These are phyloP conservation scores for Psococerastis gibbosa DNA, from an alignment of 2,888 invertebrate genomes.

Conservation along the genomic window DNA sequence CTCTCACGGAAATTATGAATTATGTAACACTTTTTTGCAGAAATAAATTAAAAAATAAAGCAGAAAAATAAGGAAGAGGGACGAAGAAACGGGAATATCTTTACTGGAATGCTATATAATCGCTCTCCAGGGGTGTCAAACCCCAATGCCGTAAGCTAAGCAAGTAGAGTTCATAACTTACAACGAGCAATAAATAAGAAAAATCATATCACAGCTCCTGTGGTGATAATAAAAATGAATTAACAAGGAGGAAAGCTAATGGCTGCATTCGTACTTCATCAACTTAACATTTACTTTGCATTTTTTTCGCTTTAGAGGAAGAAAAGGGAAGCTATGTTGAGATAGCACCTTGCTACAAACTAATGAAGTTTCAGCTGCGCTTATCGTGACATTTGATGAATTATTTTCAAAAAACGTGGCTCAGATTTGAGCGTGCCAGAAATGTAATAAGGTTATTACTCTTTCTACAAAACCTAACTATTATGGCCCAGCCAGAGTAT, in stretches of 20 bases:
- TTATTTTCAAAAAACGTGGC: too few species aligned
- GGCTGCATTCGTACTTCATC: conserved; percentile 1
- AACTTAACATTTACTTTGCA: not conserved
- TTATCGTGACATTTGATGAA: too few species aligned
- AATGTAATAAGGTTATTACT: too few species aligned
- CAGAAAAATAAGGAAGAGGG: conserved; percentile 6
- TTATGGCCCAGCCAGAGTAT: too few species aligned
- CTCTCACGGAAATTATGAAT: conserved; percentile 5
- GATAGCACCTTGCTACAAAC: too few species aligned
- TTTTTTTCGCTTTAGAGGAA: not conserved
- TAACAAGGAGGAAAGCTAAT: conserved; percentile 15
- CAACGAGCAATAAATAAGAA: conserved; percentile 13
- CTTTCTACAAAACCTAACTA: too few species aligned
- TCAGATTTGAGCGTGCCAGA: too few species aligned
- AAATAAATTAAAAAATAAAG: conserved; percentile 10
- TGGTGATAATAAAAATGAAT: conserved; percentile 20
- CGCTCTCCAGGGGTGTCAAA: not conserved
- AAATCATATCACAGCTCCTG: conserved; percentile 17
- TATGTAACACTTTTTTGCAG: conserved; percentile 5
- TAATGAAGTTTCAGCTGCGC: too few species aligned
- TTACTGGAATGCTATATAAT: conserved; percentile 6
- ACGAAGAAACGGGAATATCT: conserved; percentile 2
- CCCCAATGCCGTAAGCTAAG: conserved; percentile 2
- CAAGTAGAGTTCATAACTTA: conserved; percentile 7
- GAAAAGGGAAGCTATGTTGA: not conserved